phyloP scores from a whole-genome alignment of 2,888 invertebrate genomes.

The Neria commutata region DNA sequence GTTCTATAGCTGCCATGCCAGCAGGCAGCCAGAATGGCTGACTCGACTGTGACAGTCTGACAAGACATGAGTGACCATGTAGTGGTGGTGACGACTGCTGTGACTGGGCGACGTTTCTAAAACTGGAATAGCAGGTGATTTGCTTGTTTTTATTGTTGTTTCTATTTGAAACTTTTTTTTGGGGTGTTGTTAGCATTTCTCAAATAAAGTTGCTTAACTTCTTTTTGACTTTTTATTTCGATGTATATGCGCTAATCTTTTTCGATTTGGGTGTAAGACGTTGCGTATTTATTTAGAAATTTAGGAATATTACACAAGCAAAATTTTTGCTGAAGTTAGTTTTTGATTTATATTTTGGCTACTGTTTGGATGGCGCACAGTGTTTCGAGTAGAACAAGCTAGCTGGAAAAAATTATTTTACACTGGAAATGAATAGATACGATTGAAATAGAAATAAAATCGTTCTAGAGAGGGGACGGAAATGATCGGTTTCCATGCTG shows the following conservation, averaged over 20 bases:
- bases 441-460: too few species aligned
- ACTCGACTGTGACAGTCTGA: not conserved
- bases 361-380: too few species aligned
- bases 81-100: not conserved
- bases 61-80: not conserved
- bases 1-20: too few species aligned
- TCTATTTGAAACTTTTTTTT: not conserved
- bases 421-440: too few species aligned
- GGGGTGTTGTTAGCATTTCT: not conserved
- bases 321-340: too few species aligned
- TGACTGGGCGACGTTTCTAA: too few species aligned
- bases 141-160: not conserved
- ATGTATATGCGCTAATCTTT: not conserved
- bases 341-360: too few species aligned
- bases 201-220: not conserved
- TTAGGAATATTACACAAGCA: not conserved
- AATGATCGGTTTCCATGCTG: too few species aligned
- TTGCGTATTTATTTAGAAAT: not conserved
- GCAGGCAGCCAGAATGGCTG: too few species aligned
- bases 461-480: too few species aligned
- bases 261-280: not conserved
- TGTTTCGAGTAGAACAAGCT: too few species aligned
- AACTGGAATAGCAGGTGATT: conserved; percentile 1
- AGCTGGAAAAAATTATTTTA: too few species aligned
- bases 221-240: not conserved